Conservation (phyloP, 2,888 invertebrate species). For the Oxyteleia sp. region DNA sequence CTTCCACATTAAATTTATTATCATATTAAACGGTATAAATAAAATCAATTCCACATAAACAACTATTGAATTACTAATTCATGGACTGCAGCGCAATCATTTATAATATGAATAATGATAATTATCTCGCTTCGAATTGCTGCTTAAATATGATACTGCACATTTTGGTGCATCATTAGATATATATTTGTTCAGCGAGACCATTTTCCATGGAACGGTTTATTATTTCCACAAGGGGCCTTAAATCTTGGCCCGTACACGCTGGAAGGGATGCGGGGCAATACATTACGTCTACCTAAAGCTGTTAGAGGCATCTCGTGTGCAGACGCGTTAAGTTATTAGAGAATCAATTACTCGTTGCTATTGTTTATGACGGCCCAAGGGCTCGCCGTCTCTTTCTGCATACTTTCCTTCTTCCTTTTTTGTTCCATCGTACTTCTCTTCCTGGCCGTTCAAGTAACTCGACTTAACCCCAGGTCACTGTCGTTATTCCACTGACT, state of each 20-base stretch:
- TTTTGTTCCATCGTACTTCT: constrained; percentile 56
- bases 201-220: constrained; percentile 82
- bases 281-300: constrained; percentile 85
- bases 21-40: too few relatives aligned
- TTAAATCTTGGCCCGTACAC: constrained; percentile 82
- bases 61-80: too few relatives aligned
- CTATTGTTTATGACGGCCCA: constrained; percentile 87
- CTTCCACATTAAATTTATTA: too few relatives aligned
- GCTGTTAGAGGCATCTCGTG: constrained; percentile 82
- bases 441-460: constrained; percentile 52
- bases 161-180: too few relatives aligned
- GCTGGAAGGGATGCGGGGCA: constrained; percentile 78
- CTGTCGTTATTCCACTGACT: constrained; percentile 71
- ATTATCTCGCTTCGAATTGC: too few relatives aligned
- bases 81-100: too few relatives aligned
- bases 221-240: constrained; percentile 82
- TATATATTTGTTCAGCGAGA: too few relatives aligned
- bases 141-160: too few relatives aligned
- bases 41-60: too few relatives aligned
- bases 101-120: too few relatives aligned
- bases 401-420: constrained; percentile 52
- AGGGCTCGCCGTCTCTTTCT: constrained; percentile 80
- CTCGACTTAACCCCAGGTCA: constrained; percentile 68
- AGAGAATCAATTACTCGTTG: constrained; percentile 87
- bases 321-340: constrained; percentile 87